These are phyloP conservation scores for Zapornia atra DNA, from an alignment of 2,113 vertebrate species.

Conservation along the genomic window DNA sequence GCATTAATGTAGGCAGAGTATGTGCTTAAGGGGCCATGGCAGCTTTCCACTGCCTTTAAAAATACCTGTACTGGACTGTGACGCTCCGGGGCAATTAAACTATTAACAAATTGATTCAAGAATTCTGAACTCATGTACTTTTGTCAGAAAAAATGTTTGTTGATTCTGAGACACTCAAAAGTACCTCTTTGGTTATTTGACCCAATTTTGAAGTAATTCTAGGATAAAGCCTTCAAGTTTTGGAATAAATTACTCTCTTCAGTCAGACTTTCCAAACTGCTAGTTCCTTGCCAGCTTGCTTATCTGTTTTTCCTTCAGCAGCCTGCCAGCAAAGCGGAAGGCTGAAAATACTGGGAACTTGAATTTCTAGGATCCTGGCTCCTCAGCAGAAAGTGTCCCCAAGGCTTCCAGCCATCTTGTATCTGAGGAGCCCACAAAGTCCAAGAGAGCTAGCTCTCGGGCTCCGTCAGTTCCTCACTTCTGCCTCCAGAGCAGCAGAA, in stretches of 20 bases:
- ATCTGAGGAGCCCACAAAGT: not conserved
- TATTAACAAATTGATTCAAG: not conserved
- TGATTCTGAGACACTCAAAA: not conserved
- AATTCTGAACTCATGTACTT: not conserved
- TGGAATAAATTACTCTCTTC: not conserved
- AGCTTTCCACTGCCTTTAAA: not conserved
- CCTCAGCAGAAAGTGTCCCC: not conserved
- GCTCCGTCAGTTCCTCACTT: not conserved
- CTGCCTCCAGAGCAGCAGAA: not conserved
- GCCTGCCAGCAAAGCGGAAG: not conserved
- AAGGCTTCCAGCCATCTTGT: not conserved
- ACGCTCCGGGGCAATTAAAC: not conserved
- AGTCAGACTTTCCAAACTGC: not conserved
- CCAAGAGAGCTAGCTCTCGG: not conserved
- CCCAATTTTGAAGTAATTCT: not conserved
- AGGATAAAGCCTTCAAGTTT: not conserved
- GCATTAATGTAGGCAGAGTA: not conserved
- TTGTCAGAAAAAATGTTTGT: not conserved
- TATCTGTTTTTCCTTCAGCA: not conserved
- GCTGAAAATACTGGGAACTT: not conserved
- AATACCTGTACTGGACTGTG: not conserved
- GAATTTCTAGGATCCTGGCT: not conserved
- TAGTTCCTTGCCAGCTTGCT: not conserved
- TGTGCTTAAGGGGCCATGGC: rapidly evolving
- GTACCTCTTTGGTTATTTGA: not conserved